Base-by-base conservation (phyloP, 2,113 vertebrate species). In the Hippocampus guttulatus region DNA sequence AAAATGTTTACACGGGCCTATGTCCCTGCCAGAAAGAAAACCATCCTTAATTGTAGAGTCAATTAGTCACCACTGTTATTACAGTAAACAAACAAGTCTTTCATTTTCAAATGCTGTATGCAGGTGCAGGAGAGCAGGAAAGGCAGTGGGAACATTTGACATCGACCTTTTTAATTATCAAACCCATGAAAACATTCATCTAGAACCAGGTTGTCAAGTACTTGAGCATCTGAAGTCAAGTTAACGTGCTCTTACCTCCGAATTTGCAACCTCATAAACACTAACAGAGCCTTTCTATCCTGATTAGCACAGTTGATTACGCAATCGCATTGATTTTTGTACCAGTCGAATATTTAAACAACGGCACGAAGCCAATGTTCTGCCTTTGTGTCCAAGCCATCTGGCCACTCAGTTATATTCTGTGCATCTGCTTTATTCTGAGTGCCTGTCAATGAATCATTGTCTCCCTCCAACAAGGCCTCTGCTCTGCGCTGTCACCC, bases 341-440 rank as follows among this genome's bases (percentile, higher is more conserved):
- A 64, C n/a, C 62, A 43, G 21, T 2, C 5, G 38, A 64, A 49
- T 12, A 65, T 47, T 18, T 23, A 64, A 43, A 64, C 15, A 47
- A 64, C 30, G 1, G 10, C n/a, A 27, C 23, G 3, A 23, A 47
- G 23, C 23, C 64, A 65, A 41, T 38, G 43, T 67, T 70, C 23
- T 30, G 11, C 62, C 15, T 57, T 49, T 51, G 69, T 16, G 49
- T 33, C 27, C 40, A 62, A 64, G 70, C 41, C 27, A 40, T 62
- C 52, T 27, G 49, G 30, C 30, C 43, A 60, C 67, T 49, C 55
- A 68, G 55, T 30, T 71, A 43, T 74, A 51, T 70, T 67, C 62
- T 58, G 74, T 54, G 20, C 38, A 20, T 70, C 49, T 74, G 64
- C 49, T 69, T 77, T 83, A 61, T 68, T 57, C 40, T 63, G 45